These are phyloP conservation scores for Noturus placidus DNA, from an alignment of 2,113 vertebrate species.

Conservation along the genomic window DNA sequence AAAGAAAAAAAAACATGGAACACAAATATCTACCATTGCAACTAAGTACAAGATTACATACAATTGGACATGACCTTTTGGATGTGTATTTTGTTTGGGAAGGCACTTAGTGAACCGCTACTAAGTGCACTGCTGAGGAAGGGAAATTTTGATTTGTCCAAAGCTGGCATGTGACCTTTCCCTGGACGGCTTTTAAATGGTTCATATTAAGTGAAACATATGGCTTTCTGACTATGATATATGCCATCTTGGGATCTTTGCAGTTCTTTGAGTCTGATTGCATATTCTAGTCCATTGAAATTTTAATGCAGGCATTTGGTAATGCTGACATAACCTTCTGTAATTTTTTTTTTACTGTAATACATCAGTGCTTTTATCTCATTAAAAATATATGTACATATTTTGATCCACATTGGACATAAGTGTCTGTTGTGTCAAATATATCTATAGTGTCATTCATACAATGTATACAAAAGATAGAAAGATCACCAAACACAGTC, in stretches of 20 bases:
- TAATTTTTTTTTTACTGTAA: slow-evolving; percentile 47
- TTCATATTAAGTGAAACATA: slow-evolving; percentile 59
- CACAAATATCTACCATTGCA: slow-evolving; percentile 55
- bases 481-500: slow-evolving; percentile 20
- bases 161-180: slow-evolving; percentile 57
- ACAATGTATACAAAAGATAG: slow-evolving; percentile 26
- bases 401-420: slow-evolving; percentile 23
- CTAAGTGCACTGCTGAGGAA: slow-evolving; percentile 65
- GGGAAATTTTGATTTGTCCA: slow-evolving; percentile 59
- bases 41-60: slow-evolving; percentile 51
- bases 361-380: slow-evolving; percentile 69
- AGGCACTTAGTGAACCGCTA: slow-evolving; percentile 67
- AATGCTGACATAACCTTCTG: slow-evolving; percentile 36
- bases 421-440: slow-evolving; percentile 31
- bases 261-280: slow-evolving; percentile 53
- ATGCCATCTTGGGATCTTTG: slow-evolving; percentile 55
- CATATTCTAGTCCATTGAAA: slow-evolving; percentile 24
- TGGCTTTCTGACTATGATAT: slow-evolving; percentile 66
- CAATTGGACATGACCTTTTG: slow-evolving; percentile 39
- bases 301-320: slow-evolving; percentile 26
- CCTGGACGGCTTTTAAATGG: slow-evolving; percentile 59
- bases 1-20: slow-evolving; percentile 43
- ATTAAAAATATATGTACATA: slow-evolving; percentile 41
- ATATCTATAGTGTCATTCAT: slow-evolving; percentile 37
- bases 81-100: slow-evolving; percentile 41